Evolutionary conservation across 2,113 vertebrate genomes (phyloP).

Genomic region (Carassius carassius): DNA sequence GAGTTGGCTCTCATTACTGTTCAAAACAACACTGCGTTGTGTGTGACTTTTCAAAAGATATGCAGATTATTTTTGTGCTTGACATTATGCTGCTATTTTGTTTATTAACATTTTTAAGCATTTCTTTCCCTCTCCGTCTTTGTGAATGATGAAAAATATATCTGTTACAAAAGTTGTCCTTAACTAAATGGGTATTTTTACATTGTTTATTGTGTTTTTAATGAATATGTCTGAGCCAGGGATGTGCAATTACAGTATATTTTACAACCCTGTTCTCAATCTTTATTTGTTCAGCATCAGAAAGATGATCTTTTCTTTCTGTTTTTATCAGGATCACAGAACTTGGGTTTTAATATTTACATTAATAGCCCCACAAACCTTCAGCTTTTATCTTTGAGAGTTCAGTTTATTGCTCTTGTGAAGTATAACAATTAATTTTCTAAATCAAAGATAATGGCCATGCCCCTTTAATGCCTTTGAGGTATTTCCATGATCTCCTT

Average conservation of each 20-base stretch:
- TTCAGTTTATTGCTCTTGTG: not conserved
- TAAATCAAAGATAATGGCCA: constrained; percentile 13
- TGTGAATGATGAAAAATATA: constrained; percentile 12
- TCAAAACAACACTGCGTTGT: constrained; percentile 4
- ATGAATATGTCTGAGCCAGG: not conserved
- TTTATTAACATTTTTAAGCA: constrained; percentile 21
- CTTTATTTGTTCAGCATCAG: not conserved
- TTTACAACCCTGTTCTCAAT: not conserved
- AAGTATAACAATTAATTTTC: constrained; percentile 18
- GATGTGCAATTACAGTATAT: not conserved
- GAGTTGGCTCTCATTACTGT: not conserved
- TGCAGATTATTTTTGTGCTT: constrained; percentile 35
- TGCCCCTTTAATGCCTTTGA: not conserved
- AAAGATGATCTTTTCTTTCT: not conserved
- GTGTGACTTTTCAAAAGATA: constrained; percentile 44
- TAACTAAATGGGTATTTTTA: not conserved
- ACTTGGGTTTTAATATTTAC: constrained; percentile 6
- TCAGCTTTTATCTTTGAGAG: constrained; percentile 5
- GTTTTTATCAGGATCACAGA: not conserved
- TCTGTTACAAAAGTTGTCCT: constrained; percentile 13
- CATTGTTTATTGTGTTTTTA: constrained; percentile 22
- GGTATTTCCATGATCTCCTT: constrained; percentile 33
- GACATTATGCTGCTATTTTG: constrained; percentile 25
- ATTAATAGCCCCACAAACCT: not conserved
- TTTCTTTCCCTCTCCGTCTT: not conserved